Percentiles rank a stretch among this genome's conserved stretches.
phyloP scores from a whole-genome alignment of 2,113 vertebrate species.

The Alethe castanea region DNA sequence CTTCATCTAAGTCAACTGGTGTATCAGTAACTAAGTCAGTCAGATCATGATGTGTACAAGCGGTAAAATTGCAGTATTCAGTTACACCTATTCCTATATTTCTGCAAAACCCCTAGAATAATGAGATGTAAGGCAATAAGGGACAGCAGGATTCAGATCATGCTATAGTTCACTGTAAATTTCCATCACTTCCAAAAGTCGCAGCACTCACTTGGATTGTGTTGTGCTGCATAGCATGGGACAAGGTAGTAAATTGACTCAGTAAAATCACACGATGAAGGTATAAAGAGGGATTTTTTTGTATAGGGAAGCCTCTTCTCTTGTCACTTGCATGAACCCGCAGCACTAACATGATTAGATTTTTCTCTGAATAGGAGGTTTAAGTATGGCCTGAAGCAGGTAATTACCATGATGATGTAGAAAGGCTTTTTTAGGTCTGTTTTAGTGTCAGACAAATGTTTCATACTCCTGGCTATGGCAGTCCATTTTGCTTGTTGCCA shows the following conservation, averaged over 20 bases:
- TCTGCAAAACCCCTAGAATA: background rate
- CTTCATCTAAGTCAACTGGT: background rate
- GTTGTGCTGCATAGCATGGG: background rate
- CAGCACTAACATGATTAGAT: background rate
- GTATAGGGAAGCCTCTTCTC: background rate
- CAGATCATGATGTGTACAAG: background rate
- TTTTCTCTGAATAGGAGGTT: background rate
- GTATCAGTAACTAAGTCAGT: background rate
- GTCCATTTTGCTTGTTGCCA: background rate
- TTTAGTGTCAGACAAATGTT: background rate
- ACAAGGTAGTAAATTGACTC: background rate
- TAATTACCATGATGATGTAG: slow-evolving; percentile 18
- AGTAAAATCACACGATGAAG: background rate
- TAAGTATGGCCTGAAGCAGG: background rate
- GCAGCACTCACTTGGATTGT: background rate
- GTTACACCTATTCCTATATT: background rate
- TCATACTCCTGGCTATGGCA: background rate
- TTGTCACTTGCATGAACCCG: background rate
- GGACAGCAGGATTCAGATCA: background rate
- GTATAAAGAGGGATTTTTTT: background rate
- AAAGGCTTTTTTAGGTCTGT: background rate
- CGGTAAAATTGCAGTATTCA: background rate
- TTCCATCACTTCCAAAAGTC: background rate
- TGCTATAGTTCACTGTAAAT: background rate
- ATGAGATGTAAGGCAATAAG: background rate